Base-by-base conservation (phyloP, 1,140 invertebrate genomes). In the Drosophila hydei region DNA sequence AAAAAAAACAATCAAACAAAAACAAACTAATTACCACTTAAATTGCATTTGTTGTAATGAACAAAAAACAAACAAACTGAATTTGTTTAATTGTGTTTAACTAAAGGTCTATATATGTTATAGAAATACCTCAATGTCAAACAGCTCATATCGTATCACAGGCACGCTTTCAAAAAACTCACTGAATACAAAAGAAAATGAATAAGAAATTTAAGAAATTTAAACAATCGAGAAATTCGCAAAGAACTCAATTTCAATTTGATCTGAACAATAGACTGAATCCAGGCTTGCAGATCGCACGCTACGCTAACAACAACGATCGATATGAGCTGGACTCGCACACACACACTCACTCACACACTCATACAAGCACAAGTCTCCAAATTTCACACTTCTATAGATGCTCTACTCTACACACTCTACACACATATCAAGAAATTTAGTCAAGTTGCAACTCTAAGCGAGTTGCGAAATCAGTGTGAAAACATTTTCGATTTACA, bases 101-200 rank as follows among this genome's bases (percentile, higher is more conserved):
- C 69, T 73, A 85, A 70, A 79, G 50, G 47, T 42, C 64, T 42
- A 42, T 33, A 33, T 76, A 79, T 38, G 19, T 62, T 50, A 69
- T 75, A 69, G 59, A 80, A 76, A 58, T 65, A 77, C 58, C 38
- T 50, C 56, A 45, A 43, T 42, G 2, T 40, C 11, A 62, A 51
- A 60, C 79, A 83, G 83, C 88, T 90, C 88, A 90, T 84, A 90
- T 90, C 88, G 89, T 90, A 90, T 90, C 88, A 90, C 88, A 90
- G 88, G 77, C 85, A 90, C 89, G 88, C 88, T 90, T 88, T 56
- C 48, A 75, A 60, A 74, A 73, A 42, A 16, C 9, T 33, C 50
- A 72, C 77, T 54, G 70, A 72, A 72, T 55, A 64, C 25, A 23
- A 36, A 50, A 67, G 40, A n/a, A 45, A 19, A 45, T 11, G 0